A percentile compares a stretch with the other conserved stretches of the same genome.
Evolutionary conservation across 2,888 invertebrate species (phyloP).

Genomic region (Malthinus seriepunctatus): DNA sequence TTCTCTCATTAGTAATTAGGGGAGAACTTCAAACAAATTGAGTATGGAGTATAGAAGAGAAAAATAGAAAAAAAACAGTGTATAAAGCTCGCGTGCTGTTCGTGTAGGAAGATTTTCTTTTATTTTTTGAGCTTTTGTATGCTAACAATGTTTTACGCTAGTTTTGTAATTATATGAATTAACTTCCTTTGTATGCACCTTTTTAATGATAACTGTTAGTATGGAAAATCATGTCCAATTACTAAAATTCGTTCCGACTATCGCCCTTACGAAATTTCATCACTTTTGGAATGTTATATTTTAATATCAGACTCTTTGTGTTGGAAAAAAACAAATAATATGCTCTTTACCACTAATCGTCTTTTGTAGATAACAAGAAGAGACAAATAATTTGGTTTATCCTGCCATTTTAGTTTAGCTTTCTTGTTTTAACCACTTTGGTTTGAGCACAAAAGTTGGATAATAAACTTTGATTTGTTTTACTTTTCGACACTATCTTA

Average conservation of each 20-base stretch:
- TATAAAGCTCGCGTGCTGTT: too few species aligned
- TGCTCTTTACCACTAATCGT: slow-evolving; percentile 38
- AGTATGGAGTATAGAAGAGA: not conserved
- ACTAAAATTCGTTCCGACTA: too few species aligned
- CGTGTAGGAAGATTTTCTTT: too few species aligned
- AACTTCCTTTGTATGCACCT: too few species aligned
- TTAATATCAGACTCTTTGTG: not conserved
- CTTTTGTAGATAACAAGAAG: slow-evolving; percentile 36
- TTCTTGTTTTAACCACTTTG: slow-evolving; percentile 11
- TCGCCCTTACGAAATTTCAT: too few species aligned
- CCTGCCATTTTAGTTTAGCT: slow-evolving; percentile 32
- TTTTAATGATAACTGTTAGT: too few species aligned
- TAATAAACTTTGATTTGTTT: slow-evolving; percentile 7
- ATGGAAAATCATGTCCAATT: too few species aligned
- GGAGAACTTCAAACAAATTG: slow-evolving; percentile 15
- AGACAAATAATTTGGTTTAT: slow-evolving; percentile 37
- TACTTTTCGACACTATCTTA: slow-evolving; percentile 5
- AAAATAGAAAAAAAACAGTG: slow-evolving; percentile 1
- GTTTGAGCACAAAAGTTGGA: slow-evolving; percentile 2
- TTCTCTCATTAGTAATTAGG: slow-evolving; percentile 21
- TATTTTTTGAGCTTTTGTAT: too few species aligned
- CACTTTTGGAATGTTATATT: not conserved
- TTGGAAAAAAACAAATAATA: slow-evolving; percentile 33
- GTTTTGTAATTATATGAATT: too few species aligned
- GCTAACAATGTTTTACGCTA: too few species aligned